Evolutionary conservation across 2,888 invertebrate species (phyloP), one percentile per base, ranked within the genome.

Genomic region (Esperia sulphurella): DNA sequence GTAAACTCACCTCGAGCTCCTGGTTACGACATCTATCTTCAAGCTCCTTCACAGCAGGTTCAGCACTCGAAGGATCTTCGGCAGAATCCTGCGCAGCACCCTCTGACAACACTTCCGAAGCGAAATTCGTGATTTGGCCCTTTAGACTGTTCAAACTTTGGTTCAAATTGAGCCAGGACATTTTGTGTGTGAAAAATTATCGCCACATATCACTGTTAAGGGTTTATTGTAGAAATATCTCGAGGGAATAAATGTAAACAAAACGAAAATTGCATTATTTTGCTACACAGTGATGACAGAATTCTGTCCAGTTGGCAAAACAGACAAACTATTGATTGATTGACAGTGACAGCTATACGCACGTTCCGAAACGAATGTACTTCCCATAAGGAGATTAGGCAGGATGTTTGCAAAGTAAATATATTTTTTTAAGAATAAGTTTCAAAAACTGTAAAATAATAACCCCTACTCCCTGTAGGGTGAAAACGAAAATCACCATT

Each of bases 31-130:
- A 93, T 65, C 90, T 83, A 42, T 87, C 88, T 63, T 91, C 87
- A 54, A 93, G 82, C 57, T 92, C 89, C 58, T 89, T 85, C 29
- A 85, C 79, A 59, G 82, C 50, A 54, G 77, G 46, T 33, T 73
- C 69, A 29, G 49, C 57, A 51, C 54, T 62, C 42, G 67, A 53
- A 45, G 69, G 54, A 58, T 62, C 68, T 53, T 71, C 75, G 33
- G 53, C 68, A 49, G 59, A 54, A 63, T 77, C 75, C 67, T 93
- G 93, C 51, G 87, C 91, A 66, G 91, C 90, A 55, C 90, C 92
- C 65, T 97, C 97, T 57, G 95, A 93, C 73, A 97, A 91, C 63
- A 97, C 96, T 84, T 96, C 97, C 77, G 95, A 95, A 51, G 97
- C 97, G 69, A 97, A 94, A 87, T 92, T 97, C 33, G 94, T 93